Evolutionary conservation across 2,888 invertebrate species (phyloP).

Genomic region (Trachelus iudaicus): DNA sequence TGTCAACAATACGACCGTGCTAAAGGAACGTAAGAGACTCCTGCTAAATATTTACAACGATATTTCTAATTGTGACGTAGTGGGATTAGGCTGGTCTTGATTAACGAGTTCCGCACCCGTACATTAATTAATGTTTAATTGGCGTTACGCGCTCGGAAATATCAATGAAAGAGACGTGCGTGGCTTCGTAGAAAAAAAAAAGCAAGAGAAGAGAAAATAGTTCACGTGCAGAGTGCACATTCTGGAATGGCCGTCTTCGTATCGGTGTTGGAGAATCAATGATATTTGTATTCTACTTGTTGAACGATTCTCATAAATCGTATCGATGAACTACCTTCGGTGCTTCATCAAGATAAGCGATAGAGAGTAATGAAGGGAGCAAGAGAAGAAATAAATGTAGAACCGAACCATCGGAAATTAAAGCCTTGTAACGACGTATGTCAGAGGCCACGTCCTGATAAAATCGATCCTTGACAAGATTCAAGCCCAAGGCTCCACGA

Average conservation of each 20-base stretch:
- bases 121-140: background rate
- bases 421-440: constrained; percentile 13
- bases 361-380: background rate
- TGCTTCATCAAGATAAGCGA: background rate
- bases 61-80: background rate
- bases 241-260: background rate
- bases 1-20: background rate
- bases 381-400: background rate
- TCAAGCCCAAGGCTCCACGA: background rate
- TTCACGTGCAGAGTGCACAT: background rate
- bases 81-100: background rate
- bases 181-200: background rate
- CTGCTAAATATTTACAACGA: background rate
- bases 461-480: background rate
- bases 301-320: too few relatives aligned
- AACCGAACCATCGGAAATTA: constrained; percentile 18
- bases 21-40: background rate
- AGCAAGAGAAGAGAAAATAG: background rate
- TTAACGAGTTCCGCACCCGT: background rate
- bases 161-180: background rate
- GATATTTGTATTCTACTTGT: too few relatives aligned
- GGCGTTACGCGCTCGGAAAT: background rate
- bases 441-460: background rate
- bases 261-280: background rate
- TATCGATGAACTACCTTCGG: too few relatives aligned